These are phyloP conservation scores for Bovichtus variegatus DNA, from an alignment of 2,797 vertebrate genomes.

Conservation along the genomic window DNA sequence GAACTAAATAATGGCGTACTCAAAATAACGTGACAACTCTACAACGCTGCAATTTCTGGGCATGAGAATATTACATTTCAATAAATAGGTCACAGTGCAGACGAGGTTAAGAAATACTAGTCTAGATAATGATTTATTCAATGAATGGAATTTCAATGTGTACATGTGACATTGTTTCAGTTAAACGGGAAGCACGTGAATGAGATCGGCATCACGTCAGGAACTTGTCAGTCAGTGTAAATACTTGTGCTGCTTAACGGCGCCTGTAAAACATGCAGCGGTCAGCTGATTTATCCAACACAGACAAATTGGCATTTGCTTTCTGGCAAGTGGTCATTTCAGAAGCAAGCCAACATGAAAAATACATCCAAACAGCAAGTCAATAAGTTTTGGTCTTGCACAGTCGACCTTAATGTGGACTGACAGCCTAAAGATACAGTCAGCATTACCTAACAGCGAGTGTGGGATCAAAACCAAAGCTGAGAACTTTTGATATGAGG, in stretches of 20 bases:
- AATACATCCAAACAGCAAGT: background rate
- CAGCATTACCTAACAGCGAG: background rate
- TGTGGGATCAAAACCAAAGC: background rate
- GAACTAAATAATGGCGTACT: too few relatives aligned
- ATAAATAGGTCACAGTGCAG: too few relatives aligned
- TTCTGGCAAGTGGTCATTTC: background rate
- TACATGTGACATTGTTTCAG: background rate
- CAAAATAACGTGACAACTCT: too few relatives aligned
- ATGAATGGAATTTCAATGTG: background rate
- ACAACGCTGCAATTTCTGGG: too few relatives aligned
- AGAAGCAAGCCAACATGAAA: background rate
- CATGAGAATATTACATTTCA: too few relatives aligned
- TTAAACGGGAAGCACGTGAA: background rate
- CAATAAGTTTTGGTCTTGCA: background rate
- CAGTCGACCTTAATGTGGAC: background rate
- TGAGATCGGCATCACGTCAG: background rate
- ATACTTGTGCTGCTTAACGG: background rate
- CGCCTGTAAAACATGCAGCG: background rate
- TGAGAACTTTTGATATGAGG: background rate
- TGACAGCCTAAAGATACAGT: background rate
- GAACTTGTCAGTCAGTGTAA: background rate
- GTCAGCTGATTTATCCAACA: background rate
- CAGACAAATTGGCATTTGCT: background rate
- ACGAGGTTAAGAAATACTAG: background rate
- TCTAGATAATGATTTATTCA: background rate